These are phyloP conservation scores for Lophius americanus DNA, from an alignment of 2,797 vertebrate genomes.

Conservation along the genomic window DNA sequence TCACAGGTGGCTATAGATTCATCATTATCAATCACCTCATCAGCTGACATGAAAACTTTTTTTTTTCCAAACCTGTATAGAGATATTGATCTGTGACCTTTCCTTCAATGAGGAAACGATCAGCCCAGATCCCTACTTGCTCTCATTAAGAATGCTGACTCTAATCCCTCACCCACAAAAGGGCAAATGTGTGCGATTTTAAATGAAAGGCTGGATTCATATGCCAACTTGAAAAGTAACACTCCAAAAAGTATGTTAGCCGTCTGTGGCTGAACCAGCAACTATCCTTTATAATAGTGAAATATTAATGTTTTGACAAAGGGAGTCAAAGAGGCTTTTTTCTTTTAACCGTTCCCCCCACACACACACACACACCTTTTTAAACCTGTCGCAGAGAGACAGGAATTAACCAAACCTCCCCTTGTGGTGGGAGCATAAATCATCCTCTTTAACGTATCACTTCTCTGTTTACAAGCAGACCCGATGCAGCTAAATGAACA, in stretches of 20 bases:
- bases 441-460: constrained; percentile 8
- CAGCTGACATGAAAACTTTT: constrained; percentile 25
- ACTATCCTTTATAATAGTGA: background rate
- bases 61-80: constrained; percentile 31
- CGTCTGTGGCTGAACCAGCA: constrained; percentile 1
- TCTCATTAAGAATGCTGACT: constrained; percentile 60
- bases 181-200: constrained; percentile 42
- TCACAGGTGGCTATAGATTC: constrained; percentile 28
- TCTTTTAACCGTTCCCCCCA: background rate
- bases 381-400: no score
- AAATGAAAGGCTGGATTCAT: constrained; percentile 1
- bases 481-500: constrained; percentile 31
- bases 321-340: background rate
- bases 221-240: constrained; percentile 12
- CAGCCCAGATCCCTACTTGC: constrained; percentile 48
- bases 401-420: no score
- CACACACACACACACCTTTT: no score
- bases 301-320: constrained; percentile 1
- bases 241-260: constrained; percentile 4
- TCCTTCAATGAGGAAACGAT: constrained; percentile 61
- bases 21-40: constrained; percentile 34
- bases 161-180: constrained; percentile 62
- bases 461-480: background rate
- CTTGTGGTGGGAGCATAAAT: background rate
- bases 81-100: constrained; percentile 70